Evolutionary conservation across 2,113 vertebrate genomes (phyloP).

Genomic region (Crotalus helleri): DNA sequence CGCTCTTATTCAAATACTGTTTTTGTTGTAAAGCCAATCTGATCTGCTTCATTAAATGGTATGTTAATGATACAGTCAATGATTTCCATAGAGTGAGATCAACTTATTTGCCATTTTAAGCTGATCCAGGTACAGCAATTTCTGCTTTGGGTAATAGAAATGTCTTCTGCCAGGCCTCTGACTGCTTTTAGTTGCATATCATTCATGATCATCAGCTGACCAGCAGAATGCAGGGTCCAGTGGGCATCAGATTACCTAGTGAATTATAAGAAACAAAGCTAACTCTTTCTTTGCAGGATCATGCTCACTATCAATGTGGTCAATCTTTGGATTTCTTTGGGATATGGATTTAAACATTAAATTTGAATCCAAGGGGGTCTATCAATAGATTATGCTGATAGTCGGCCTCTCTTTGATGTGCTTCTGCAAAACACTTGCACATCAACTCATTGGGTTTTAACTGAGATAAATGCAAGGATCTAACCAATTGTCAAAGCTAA

Average conservation of each 20-base stretch:
- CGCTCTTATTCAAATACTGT: not conserved
- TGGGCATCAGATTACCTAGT: not conserved
- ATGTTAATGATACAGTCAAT: not conserved
- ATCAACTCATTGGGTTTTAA: not conserved
- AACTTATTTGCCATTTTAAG: not conserved
- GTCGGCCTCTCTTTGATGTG: not conserved
- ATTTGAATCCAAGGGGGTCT: not conserved
- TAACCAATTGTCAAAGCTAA: not conserved
- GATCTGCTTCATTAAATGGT: not conserved
- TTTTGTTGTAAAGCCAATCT: not conserved
- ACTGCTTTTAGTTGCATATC: not conserved
- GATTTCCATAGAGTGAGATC: not conserved
- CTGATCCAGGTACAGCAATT: not conserved
- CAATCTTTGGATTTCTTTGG: not conserved
- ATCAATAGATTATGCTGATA: not conserved
- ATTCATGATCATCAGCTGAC: not conserved
- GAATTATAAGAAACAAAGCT: not conserved
- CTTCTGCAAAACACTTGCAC: not conserved
- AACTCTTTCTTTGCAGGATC: not conserved
- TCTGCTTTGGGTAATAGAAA: not conserved
- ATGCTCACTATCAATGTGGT: not conserved
- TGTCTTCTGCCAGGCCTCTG: not conserved
- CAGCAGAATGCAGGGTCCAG: not conserved
- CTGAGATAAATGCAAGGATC: not conserved
- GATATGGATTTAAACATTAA: not conserved